phyloP scores from a whole-genome alignment of 2,113 vertebrate species.

The Anolis carolinensis region DNA sequence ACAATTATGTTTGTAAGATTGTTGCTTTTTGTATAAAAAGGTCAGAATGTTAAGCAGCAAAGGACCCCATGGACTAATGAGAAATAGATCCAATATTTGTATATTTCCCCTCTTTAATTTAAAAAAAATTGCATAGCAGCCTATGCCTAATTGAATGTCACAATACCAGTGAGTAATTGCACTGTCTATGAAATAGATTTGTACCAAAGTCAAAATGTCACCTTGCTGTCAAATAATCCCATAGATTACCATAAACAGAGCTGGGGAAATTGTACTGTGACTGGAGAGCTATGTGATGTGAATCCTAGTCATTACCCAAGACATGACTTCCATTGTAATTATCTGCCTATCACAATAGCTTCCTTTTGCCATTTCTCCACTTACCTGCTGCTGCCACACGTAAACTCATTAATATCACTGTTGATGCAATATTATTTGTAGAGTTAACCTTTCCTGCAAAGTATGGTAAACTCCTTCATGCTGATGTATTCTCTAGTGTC shows the following conservation, averaged over 20 bases:
- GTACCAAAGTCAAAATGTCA: conserved; percentile 77
- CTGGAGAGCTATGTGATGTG: conserved; percentile 73
- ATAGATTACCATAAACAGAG: conserved; percentile 73
- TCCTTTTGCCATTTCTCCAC: conserved; percentile 56
- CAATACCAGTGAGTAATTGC: conserved; percentile 65
- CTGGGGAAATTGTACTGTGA: conserved; percentile 67
- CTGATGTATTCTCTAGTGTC: conserved; percentile 70
- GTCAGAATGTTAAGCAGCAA: conserved; percentile 22
- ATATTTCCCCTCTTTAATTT: conserved; percentile 36
- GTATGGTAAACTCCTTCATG: conserved; percentile 66
- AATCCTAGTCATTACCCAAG: conserved; percentile 72
- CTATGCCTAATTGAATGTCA: conserved; percentile 67
- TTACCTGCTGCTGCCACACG: conserved; percentile 66
- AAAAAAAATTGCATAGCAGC: conserved; percentile 54
- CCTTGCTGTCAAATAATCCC: conserved; percentile 78
- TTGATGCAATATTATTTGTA: conserved; percentile 60
- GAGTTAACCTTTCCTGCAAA: conserved; percentile 70
- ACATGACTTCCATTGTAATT: conserved; percentile 75
- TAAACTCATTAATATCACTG: conserved; percentile 72
- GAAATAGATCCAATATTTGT: conserved; percentile 47
- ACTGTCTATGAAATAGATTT: conserved; percentile 70
- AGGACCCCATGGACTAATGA: conserved; percentile 37
- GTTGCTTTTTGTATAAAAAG: conserved; percentile 37
- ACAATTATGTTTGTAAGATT: conserved; percentile 3
- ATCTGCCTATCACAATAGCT: conserved; percentile 61